Base-by-base conservation (phyloP, 1,140 invertebrate species). In the Drusus annulatus region DNA sequence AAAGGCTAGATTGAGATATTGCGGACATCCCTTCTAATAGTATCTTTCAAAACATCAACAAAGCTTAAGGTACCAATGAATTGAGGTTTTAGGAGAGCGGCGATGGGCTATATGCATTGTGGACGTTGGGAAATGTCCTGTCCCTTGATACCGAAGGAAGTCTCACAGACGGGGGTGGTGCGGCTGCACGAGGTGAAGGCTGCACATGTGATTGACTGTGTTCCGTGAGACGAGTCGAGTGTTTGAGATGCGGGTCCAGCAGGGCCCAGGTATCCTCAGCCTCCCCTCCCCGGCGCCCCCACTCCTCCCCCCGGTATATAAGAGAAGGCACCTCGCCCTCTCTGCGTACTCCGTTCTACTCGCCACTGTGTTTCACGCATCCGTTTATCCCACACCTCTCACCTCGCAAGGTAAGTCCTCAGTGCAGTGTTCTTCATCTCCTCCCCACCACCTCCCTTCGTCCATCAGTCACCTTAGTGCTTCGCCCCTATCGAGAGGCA, bases 301-400 rank as follows among this genome's bases (percentile, higher is more conserved):
- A n/a, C 65, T 23, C 69, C 19, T 6, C 45, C 69, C 50, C 50
- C 68, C 68, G 36, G 69, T 74, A 74, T 74, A 74, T 74, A 74
- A 74, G 52, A 16, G 19, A 19, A 17, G 52, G 69, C 52, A 16
- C 69, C 69, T 21, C 69, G 69, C 69, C 69, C 69, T 74, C 69
- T 71, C 69, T 17, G 69, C n/a, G 65, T 69, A 69, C 65, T 69
- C 65, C 65, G 65, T 10, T 69, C 65, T 36, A 45, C 65, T 69
- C 60, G 19, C 36, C 31, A 45, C 36, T 45, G 65, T 19, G 21
- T 36, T 69, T 50, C 31, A 69, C 23, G 65, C 21, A 69, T 45
- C 65, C 36, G 36, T 45, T 45, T 13, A 45, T 13, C 36, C 36
- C 2, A 45, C 36, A 45, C 36, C 36, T 45, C 8, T 45, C 36